Percentiles rank a stretch among this genome's conserved stretches.
Conservation (phyloP, 2,113 vertebrate species). For the Anas platyrhynchos region DNA sequence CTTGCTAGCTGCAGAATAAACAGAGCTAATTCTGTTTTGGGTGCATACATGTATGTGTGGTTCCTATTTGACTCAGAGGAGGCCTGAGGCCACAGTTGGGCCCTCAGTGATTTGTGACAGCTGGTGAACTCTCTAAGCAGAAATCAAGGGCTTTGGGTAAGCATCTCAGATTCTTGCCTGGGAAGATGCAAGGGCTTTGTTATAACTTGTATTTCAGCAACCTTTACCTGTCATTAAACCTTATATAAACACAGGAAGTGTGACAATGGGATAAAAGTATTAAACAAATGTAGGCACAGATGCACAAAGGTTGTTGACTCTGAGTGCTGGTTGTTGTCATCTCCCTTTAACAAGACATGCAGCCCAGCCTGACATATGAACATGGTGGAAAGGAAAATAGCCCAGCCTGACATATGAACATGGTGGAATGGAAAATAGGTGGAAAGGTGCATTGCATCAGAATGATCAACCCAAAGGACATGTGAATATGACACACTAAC, state of each 20-base stretch:
- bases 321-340: background rate
- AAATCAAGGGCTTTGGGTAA: constrained; percentile 20
- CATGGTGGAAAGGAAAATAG: background rate
- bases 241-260: background rate
- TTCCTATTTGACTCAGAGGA: background rate
- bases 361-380: background rate
- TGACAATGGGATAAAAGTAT: background rate
- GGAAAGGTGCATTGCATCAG: background rate
- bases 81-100: background rate
- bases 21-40: background rate
- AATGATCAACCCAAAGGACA: background rate
- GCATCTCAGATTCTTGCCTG: background rate
- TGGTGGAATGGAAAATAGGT: background rate
- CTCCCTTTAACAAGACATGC: background rate
- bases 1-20: background rate
- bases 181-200: background rate
- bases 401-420: background rate
- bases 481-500: background rate
- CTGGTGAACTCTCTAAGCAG: background rate
- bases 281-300: background rate
- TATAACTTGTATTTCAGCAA: background rate
- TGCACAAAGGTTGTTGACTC: background rate
- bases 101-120: constrained; percentile 29
- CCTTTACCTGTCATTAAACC: background rate
- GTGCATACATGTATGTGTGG: accelerated